A percentile compares a stretch with the other conserved stretches of the same genome.
Evolutionary conservation across 1,140 invertebrate genomes (phyloP).

Genomic region (Aradophagus sp.): DNA sequence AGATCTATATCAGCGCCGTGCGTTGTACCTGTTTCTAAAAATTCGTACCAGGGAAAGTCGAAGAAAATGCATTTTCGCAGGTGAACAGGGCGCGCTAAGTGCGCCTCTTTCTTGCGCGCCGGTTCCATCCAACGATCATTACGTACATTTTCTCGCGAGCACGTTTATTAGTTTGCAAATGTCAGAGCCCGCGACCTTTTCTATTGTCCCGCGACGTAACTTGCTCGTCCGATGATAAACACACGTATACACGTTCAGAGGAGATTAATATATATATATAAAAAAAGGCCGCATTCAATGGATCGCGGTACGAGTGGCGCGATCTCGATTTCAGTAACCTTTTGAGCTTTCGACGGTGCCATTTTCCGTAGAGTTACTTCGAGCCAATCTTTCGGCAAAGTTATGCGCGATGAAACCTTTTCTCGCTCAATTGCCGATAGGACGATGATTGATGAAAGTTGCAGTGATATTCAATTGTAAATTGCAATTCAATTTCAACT

Average conservation of each 20-base stretch:
- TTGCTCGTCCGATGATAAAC: slow-evolving; percentile 37
- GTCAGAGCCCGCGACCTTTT: slow-evolving; percentile 60
- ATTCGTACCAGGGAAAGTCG: not conserved
- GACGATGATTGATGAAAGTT: slow-evolving; percentile 3
- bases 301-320: slow-evolving; percentile 12
- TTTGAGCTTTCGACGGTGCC: slow-evolving; percentile 25
- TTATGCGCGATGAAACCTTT: no score
- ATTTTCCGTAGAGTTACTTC: slow-evolving; percentile 19
- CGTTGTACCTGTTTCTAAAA: no score
- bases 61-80: slow-evolving; percentile 28
- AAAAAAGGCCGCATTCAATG: slow-evolving; percentile 23
- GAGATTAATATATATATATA: no score
- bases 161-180: slow-evolving; percentile 60
- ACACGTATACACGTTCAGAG: not conserved
- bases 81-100: slow-evolving; percentile 22
- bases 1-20: no score
- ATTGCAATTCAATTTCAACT: no score
- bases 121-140: slow-evolving; percentile 53
- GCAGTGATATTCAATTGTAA: no score
- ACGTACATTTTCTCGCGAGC: slow-evolving; percentile 55
- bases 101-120: slow-evolving; percentile 25
- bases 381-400: no score
- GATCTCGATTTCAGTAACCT: slow-evolving; percentile 36
- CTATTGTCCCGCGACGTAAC: slow-evolving; percentile 58
- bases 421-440: not conserved